Conservation (phyloP, 2,113 vertebrate genomes). For the Oryzias melastigma region DNA sequence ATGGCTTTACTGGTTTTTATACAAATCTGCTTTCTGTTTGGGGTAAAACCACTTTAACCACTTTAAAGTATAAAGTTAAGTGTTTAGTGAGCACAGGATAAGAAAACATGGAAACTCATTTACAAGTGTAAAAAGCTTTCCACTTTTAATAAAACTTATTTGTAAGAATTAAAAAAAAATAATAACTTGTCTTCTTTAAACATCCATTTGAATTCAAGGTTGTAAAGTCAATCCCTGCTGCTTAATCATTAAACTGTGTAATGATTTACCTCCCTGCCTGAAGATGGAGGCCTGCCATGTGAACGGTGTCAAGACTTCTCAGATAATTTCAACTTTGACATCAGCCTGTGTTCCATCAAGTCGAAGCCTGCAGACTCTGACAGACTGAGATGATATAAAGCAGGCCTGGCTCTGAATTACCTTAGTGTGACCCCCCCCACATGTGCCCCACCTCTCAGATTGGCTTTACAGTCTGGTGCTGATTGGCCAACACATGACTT, state of each 20-base stretch:
- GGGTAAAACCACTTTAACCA: too few species aligned
- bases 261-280: conserved; percentile 34
- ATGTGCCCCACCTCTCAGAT: conserved; percentile 19
- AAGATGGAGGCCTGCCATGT: conserved; percentile 13
- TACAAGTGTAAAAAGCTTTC: too few species aligned
- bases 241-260: conserved; percentile 31
- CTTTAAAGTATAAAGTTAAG: too few species aligned
- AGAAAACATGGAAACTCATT: too few species aligned
- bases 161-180: too few species aligned
- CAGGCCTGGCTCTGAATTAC: conserved; percentile 49
- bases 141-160: too few species aligned
- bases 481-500: conserved; percentile 41
- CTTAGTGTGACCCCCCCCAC: conserved; percentile 33
- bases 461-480: conserved; percentile 31
- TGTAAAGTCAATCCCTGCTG: neutral
- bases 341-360: conserved; percentile 47
- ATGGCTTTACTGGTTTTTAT: too few species aligned
- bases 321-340: conserved; percentile 14
- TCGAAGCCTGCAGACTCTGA: conserved; percentile 36
- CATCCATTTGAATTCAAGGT: too few species aligned
- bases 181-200: too few species aligned
- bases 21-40: too few species aligned
- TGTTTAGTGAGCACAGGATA: too few species aligned
- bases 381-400: conserved; percentile 32
- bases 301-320: conserved; percentile 24